A percentile compares a stretch with the other conserved stretches of the same genome.
phyloP scores from a whole-genome alignment of 2,113 vertebrate genomes.

The Quiscalus mexicanus region DNA sequence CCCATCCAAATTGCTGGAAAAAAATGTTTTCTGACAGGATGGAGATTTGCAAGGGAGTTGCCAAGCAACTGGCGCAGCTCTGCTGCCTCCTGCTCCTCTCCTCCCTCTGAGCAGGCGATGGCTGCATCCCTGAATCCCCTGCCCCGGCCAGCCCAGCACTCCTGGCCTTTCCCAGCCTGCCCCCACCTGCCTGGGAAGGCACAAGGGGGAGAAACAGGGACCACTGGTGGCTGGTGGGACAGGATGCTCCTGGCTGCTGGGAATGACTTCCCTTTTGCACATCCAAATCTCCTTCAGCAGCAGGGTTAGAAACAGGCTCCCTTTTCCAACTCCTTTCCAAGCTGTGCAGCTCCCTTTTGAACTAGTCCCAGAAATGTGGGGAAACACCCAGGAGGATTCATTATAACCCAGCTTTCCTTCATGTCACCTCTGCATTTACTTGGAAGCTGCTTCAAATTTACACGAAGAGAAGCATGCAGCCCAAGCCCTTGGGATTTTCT shows the following conservation, averaged over 20 bases:
- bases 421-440: not conserved
- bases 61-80: conserved; percentile 51
- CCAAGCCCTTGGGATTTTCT: not conserved
- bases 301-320: not conserved
- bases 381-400: not conserved
- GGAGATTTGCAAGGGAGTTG: conserved; percentile 57
- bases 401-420: not conserved
- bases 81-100: conserved; percentile 21
- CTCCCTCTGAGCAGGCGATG: not conserved
- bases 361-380: not conserved
- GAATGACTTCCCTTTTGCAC: not conserved
- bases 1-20: not conserved
- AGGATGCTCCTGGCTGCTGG: not conserved
- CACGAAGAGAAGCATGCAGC: not conserved
- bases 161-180: not conserved
- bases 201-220: not conserved
- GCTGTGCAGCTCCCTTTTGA: not conserved
- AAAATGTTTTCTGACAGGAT: conserved; percentile 39
- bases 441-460: not conserved
- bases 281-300: not conserved
- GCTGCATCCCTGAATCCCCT: not conserved
- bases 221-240: not conserved
- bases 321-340: not conserved
- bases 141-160: accelerated
- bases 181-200: not conserved